Evolutionary conservation across 2,888 invertebrate genomes (phyloP), one percentile per base, ranked within the genome.

Genomic region (Acanthoscelides obtectus): DNA sequence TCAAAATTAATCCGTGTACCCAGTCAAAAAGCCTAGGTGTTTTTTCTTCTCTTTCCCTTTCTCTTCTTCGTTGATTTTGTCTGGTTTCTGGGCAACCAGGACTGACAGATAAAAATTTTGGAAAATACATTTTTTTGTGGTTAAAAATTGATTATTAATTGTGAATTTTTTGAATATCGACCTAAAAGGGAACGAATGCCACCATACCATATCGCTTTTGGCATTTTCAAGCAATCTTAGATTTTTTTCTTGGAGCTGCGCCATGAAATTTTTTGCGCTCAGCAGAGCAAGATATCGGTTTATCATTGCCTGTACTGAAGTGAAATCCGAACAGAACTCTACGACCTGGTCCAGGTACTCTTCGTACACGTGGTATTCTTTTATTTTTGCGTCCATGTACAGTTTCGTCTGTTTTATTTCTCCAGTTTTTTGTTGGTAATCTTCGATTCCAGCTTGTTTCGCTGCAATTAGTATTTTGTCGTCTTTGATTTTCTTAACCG

Each of bases 281-380:
- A 88, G 86, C 65, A 91, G 83, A 2, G 90, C 88, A 82, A 91
- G 89, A 77, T 90, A 91, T 71, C 90, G 86, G 79, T 90, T 89
- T 68, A 91, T 85, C n/a, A 91, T 88, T 70, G 90, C 90, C 67
- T 87, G 81, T 0, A 90, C 88, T 72, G 88, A 87, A 76, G 88
- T 87, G 78, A 90, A 91, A 71, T 89, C 88, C 0, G 86, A 85
- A 22, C 87, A 88, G 27, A 85, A 86, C 0, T 86, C 86, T 0
- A 90, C 88, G 0, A 91, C 89, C 0, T 85, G 85, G 83, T 88
- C 87, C 67, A 92, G 82, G 77, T 88, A 92, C 71, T 88, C 89
- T 85, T 89, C 88, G 71, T 90, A 91, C 68, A 89, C 88, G 22
- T 86, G 87, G 78, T 90, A 90, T 67, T 88, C 87, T 63, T 84